Base-by-base conservation (phyloP, 53 echinoderm and acorn worm genomes). In the Mesocentrotus franciscanus region DNA sequence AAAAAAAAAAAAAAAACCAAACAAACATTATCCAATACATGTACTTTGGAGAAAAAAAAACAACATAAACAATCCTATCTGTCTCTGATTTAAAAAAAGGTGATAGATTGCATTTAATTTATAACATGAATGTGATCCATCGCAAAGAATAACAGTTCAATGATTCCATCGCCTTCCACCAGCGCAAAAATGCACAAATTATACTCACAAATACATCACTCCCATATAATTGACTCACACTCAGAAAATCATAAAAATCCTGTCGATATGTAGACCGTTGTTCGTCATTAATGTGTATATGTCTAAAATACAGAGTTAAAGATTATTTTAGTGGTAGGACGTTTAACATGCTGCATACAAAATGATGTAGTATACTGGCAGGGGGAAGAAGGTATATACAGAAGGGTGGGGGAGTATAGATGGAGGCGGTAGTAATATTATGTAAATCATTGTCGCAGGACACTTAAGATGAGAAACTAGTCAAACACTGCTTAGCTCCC, bases 401-500 rank as follows among this genome's bases (percentile, higher is more conserved):
- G 74, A 74, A 42, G 35, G 20, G 36, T 14, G 79, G 79, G 39
- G 17, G 79, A 49, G 79, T 10, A 27, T 30, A 32, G 10, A 20
- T 66, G 22, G 70, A 11, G 70, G 70, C 8, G 8, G 16, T 72
- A 72, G 49, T 49, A 49, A 64, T 64, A 79, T 36, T 79, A 79
- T 79, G 79, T 39, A 79, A 79, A 79, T 79, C 79, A 20, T 32
- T 39, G 12, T 75, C 9, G 75, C 29, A 42, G 79, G 4, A 39
- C 39, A 79, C 79, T 79, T 27, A 12, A 30, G 30, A 75, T 27
- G 29, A 75, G 30, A 75, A 30, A 75, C 11, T 64, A 20, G 64
- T 36, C 79, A 79, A 79, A 79, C 79, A 79, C 39, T 79, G 79
- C 79, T 39, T 10, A 79, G 79, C 39, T 39, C 39, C 17, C 79